These are phyloP conservation scores for Esox niger DNA, from an alignment of 2,113 vertebrate species.

Conservation along the genomic window DNA sequence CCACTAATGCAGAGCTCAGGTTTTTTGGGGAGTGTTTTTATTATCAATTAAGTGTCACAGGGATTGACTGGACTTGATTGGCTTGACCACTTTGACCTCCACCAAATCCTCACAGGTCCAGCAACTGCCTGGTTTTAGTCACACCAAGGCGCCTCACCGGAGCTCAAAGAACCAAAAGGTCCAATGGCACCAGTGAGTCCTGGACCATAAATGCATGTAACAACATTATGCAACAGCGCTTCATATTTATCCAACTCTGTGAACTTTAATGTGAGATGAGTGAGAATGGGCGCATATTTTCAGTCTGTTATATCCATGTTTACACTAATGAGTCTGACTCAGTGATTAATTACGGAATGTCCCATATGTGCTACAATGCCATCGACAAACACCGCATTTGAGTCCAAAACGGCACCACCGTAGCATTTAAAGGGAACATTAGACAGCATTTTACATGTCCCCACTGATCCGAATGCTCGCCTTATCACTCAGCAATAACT, in stretches of 20 bases:
- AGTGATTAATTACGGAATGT: conserved; percentile 7
- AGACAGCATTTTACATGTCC: neutral
- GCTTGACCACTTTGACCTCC: too few relatives aligned
- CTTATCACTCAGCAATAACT: conserved; percentile 23
- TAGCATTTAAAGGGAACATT: neutral
- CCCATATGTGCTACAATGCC: neutral
- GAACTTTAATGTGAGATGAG: conserved; percentile 5
- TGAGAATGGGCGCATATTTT: neutral
- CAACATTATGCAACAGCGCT: neutral
- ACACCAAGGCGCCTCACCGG: too few relatives aligned
- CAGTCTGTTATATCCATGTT: conserved; percentile 4
- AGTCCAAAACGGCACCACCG: neutral
- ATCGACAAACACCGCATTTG: neutral
- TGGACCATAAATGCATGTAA: neutral
- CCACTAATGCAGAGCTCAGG: too few relatives aligned
- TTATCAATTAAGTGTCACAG: too few relatives aligned
- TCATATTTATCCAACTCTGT: neutral
- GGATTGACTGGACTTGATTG: too few relatives aligned
- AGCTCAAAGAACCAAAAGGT: neutral
- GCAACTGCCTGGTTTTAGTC: too few relatives aligned
- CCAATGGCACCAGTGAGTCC: neutral
- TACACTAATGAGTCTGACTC: neutral
- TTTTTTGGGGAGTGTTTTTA: too few relatives aligned
- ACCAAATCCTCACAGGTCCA: too few relatives aligned
- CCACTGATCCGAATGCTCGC: neutral